A percentile compares a stretch with the other conserved stretches of the same genome.
Evolutionary conservation across 2,797 vertebrate species (phyloP).

Genomic region (Petrocephalus schoutedeni): DNA sequence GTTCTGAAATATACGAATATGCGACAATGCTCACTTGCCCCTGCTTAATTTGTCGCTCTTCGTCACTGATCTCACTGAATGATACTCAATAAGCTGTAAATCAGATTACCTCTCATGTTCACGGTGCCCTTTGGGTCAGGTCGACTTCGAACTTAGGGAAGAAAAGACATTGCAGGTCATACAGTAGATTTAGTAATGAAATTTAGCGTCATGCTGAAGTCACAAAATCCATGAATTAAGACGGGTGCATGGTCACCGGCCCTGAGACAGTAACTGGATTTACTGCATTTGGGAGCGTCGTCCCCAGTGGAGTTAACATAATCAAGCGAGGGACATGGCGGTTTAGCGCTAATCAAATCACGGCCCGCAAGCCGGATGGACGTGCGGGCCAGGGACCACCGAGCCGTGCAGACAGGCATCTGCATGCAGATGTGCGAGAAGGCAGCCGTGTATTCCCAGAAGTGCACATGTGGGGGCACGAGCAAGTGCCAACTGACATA

Average conservation of each 20-base stretch:
- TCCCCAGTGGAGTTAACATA: not conserved
- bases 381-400: not conserved
- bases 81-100: not conserved
- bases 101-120: not conserved
- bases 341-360: slow-evolving; percentile 15
- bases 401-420: not conserved
- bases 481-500: not conserved
- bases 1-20: no score
- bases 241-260: not conserved
- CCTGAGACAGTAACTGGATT: not conserved
- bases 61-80: not conserved
- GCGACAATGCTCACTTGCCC: not conserved
- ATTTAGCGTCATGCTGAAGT: not conserved
- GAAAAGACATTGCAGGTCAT: not conserved
- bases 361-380: not conserved
- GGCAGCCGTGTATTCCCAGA: not conserved
- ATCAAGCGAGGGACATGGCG: slow-evolving; percentile 14
- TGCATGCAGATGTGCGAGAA: not conserved
- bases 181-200: not conserved
- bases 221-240: not conserved
- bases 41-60: not conserved
- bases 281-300: not conserved
- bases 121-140: not conserved
- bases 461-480: not conserved
- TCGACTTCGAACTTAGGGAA: not conserved